A percentile compares a stretch with the other conserved stretches of the same genome.
Evolutionary conservation across 2,113 vertebrate genomes (phyloP).

Genomic region (Opisthocomus hoazin): DNA sequence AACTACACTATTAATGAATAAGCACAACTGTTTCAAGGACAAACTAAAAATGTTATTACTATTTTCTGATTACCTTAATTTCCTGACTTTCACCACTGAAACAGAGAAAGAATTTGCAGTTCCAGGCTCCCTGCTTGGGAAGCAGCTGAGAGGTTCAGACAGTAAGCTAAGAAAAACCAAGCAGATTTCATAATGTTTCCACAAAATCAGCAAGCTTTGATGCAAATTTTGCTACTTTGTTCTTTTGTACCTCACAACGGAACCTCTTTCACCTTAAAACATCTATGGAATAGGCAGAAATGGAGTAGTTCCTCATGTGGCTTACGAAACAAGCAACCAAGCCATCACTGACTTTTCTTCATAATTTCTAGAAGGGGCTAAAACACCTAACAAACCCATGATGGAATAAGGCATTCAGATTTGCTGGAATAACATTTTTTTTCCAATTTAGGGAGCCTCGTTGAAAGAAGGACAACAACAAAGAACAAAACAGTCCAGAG

Average conservation of each 20-base stretch:
- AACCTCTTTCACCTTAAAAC: neutral
- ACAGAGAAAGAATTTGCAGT: neutral
- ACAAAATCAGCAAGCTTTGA: neutral
- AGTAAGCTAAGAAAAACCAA: neutral
- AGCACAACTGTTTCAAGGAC: neutral
- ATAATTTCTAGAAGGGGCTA: neutral
- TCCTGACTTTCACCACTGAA: neutral
- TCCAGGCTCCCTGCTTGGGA: neutral
- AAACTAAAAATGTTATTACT: neutral
- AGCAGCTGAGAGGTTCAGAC: neutral
- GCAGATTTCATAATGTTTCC: neutral
- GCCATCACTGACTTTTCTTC: neutral
- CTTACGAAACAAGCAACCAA: neutral
- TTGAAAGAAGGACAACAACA: no score
- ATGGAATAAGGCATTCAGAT: neutral
- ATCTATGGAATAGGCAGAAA: neutral
- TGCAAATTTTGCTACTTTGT: neutral
- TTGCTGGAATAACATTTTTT: neutral
- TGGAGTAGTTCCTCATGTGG: neutral
- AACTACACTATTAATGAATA: neutral
- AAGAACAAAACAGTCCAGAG: no score
- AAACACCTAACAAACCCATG: neutral
- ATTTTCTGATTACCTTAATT: neutral
- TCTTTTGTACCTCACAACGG: neutral
- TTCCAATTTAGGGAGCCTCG: neutral